Evolutionary conservation across 1,140 invertebrate species (phyloP).

Genomic region (Anastrepha obliqua): DNA sequence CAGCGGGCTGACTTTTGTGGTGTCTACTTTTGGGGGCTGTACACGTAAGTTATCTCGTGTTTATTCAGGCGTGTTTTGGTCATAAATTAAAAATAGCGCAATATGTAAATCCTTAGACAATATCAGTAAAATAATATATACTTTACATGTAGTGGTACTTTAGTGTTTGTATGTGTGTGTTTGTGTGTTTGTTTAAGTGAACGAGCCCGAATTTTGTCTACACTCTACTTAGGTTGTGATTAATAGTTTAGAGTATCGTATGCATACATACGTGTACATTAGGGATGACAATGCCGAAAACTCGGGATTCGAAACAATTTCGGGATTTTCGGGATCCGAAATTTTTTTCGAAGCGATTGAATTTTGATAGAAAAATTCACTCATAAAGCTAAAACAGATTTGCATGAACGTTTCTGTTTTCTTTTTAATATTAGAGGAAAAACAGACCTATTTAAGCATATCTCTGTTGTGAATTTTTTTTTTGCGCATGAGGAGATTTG

Average conservation of each 20-base stretch:
- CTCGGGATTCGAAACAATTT: no score
- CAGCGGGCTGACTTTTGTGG: not conserved
- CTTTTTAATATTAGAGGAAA: no score
- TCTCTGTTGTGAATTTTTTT: no score
- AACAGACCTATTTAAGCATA: no score
- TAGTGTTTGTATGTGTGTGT: not conserved
- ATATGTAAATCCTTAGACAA: slow-evolving; percentile 47
- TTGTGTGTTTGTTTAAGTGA: not conserved
- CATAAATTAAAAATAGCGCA: slow-evolving; percentile 47
- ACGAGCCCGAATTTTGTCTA: not conserved
- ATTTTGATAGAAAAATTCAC: no score
- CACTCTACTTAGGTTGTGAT: slow-evolving; percentile 28
- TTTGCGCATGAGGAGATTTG: no score
- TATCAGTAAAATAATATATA: slow-evolving; percentile 1
- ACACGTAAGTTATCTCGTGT: slow-evolving; percentile 12
- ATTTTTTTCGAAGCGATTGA: no score
- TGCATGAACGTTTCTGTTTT: no score
- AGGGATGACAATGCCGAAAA: not conserved
- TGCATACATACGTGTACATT: not conserved
- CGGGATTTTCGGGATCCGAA: no score
- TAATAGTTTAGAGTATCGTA: slow-evolving; percentile 1
- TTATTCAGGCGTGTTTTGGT: slow-evolving; percentile 50
- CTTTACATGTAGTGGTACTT: slow-evolving; percentile 28
- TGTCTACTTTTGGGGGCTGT: slow-evolving; percentile 12
- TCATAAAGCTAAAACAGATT: no score